Evolutionary conservation across 2,888 invertebrate genomes (phyloP).

Genomic region (Agonopterix alstromeriana): DNA sequence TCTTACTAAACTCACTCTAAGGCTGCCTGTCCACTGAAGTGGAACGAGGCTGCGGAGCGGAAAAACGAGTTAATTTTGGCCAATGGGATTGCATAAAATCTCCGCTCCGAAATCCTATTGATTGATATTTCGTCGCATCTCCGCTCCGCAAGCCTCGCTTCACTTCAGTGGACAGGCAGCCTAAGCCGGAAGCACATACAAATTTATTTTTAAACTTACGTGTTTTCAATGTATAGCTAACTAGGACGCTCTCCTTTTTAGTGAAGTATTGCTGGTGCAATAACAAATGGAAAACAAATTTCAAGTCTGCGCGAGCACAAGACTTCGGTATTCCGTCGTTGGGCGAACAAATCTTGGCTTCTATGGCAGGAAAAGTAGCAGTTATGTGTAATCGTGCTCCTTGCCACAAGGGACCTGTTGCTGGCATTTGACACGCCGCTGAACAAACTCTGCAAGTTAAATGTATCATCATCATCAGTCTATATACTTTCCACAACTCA

Average conservation of each 20-base stretch:
- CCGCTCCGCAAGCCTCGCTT: too few relatives aligned
- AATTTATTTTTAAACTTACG: constrained; percentile 33
- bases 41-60: too few relatives aligned
- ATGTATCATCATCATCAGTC: neutral
- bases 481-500: too few relatives aligned
- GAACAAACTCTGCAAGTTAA: constrained; percentile 45
- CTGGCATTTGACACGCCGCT: constrained; percentile 54
- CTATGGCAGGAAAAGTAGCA: constrained; percentile 16
- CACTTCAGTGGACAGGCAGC: too few relatives aligned
- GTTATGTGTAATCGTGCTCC: constrained; percentile 38
- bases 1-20: too few relatives aligned
- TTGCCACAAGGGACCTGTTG: constrained; percentile 34
- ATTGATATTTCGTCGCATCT: too few relatives aligned
- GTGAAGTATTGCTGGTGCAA: constrained; percentile 36
- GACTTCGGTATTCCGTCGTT: constrained; percentile 21
- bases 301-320: constrained; percentile 38
- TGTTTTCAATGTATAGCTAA: constrained; percentile 38
- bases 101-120: too few relatives aligned
- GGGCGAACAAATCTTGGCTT: constrained; percentile 24
- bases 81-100: too few relatives aligned
- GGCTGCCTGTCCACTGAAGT: too few relatives aligned
- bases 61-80: too few relatives aligned
- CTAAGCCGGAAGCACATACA: too few relatives aligned
- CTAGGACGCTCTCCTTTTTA: constrained; percentile 22
- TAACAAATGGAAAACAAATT: constrained; percentile 32